Evolutionary conservation across 2,797 vertebrate species (phyloP).

Genomic region (Dicrostonyx torquatus): DNA sequence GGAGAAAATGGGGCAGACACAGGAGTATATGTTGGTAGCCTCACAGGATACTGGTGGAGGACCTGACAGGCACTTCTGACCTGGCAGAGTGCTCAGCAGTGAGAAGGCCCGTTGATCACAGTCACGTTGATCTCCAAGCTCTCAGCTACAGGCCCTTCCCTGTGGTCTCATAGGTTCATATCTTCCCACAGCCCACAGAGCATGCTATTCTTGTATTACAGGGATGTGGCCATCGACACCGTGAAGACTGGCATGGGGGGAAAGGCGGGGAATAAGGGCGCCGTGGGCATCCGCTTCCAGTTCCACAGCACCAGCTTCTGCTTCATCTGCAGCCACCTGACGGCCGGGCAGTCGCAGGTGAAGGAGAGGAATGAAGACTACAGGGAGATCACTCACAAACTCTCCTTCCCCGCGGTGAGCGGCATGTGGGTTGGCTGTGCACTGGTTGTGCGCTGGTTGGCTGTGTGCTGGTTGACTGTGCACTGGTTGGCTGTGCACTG

Average conservation of each 20-base stretch:
- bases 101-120: accelerated
- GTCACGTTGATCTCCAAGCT: accelerated
- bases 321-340: conserved; percentile 90
- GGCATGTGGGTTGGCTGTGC: accelerated
- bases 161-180: accelerated
- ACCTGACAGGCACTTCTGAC: neutral
- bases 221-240: conserved; percentile 88
- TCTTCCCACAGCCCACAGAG: neutral
- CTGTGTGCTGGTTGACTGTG: accelerated
- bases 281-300: conserved; percentile 89
- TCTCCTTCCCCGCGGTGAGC: conserved; percentile 89
- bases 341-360: conserved; percentile 89
- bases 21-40: neutral
- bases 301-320: conserved; percentile 89
- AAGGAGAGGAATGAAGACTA: conserved; percentile 91
- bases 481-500: too few relatives aligned
- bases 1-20: neutral
- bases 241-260: conserved; percentile 91
- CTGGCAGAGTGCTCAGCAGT: neutral
- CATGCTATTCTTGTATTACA: conserved; percentile 49
- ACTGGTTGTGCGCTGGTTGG: too few relatives aligned
- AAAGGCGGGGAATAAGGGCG: conserved; percentile 90
- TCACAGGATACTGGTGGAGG: accelerated
- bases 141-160: neutral
- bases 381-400: conserved; percentile 89